phyloP scores from a whole-genome alignment of 2,113 vertebrate species.

The Noturus placidus region DNA sequence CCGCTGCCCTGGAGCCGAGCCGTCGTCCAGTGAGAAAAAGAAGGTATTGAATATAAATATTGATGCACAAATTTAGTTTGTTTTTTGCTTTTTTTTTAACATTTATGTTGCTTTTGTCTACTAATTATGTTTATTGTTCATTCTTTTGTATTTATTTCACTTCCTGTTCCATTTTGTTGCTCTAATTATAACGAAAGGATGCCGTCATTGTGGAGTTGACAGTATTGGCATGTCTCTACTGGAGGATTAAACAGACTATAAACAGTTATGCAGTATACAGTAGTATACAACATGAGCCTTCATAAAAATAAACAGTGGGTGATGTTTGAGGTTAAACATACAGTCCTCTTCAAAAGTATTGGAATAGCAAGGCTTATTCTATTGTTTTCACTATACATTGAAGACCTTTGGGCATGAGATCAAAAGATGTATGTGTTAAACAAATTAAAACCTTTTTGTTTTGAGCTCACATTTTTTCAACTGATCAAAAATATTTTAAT shows the following conservation, averaged over 20 bases:
- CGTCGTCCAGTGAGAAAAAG: constrained; percentile 88
- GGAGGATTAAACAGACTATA: not conserved
- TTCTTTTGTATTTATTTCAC: not conserved
- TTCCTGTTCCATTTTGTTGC: not conserved
- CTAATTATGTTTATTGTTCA: not conserved
- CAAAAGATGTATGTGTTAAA: too few species aligned
- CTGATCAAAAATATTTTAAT: too few species aligned
- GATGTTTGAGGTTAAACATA: not conserved
- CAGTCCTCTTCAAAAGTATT: too few species aligned
- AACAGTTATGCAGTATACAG: not conserved
- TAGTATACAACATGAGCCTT: not conserved
- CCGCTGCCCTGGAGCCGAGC: constrained; percentile 83
- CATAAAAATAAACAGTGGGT: too few species aligned
- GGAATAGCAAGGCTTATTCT: too few species aligned
- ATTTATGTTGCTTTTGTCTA: not conserved
- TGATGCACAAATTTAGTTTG: not conserved
- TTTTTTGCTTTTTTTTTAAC: not conserved
- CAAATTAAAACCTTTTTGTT: too few species aligned
- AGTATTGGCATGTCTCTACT: not conserved
- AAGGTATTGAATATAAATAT: constrained; percentile 72
- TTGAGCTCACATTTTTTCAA: too few species aligned
- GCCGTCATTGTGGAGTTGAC: not conserved
- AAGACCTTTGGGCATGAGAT: too few species aligned
- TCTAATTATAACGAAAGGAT: not conserved
- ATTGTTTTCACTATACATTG: too few species aligned